These are phyloP conservation scores for Gibbula magus DNA, from an alignment of 2,888 invertebrate species.

Conservation along the genomic window DNA sequence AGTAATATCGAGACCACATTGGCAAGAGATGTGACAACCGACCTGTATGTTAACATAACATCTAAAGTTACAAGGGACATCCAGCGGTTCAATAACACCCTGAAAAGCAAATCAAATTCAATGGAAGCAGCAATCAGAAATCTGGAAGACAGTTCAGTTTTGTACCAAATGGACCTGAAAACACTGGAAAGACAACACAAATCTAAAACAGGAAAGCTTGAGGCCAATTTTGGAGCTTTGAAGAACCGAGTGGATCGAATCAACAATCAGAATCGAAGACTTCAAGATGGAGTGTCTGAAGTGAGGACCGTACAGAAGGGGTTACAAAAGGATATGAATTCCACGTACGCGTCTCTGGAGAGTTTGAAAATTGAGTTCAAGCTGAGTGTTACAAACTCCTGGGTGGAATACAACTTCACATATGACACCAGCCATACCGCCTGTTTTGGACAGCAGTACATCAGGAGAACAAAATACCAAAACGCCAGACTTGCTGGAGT, in stretches of 20 bases:
- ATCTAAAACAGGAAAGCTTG: conserved; percentile 29
- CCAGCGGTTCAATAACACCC: conserved; percentile 29
- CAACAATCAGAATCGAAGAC: conserved; percentile 2
- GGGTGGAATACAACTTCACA: conserved; percentile 59
- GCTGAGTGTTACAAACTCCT: conserved; percentile 45
- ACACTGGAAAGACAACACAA: conserved; percentile 35
- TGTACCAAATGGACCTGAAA: conserved; percentile 36
- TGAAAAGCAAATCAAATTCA: conserved; percentile 11
- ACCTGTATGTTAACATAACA: conserved; percentile 43
- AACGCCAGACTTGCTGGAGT: conserved; percentile 62
- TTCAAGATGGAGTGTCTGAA: conserved; percentile 25
- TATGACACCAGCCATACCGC: conserved; percentile 47
- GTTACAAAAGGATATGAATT: conserved; percentile 14
- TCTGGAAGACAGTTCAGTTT: conserved; percentile 17
- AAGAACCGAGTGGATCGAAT: conserved; percentile 5
- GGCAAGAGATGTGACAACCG: conserved; percentile 14
- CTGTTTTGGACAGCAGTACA: conserved; percentile 57
- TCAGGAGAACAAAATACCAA: conserved; percentile 49
- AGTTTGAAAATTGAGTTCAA: conserved; percentile 43
- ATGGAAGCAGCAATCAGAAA: conserved; percentile 10
- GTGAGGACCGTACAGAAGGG: conserved; percentile 35
- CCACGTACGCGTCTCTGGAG: conserved; percentile 30
- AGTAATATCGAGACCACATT: conserved; percentile 25
- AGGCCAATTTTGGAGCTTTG: conserved; percentile 29
- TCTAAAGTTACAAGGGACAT: background rate